Percentiles rank a stretch among this genome's conserved stretches.
These are phyloP conservation scores for Tyria jacobaeae DNA, from an alignment of 2,888 invertebrate genomes.

Conservation along the genomic window DNA sequence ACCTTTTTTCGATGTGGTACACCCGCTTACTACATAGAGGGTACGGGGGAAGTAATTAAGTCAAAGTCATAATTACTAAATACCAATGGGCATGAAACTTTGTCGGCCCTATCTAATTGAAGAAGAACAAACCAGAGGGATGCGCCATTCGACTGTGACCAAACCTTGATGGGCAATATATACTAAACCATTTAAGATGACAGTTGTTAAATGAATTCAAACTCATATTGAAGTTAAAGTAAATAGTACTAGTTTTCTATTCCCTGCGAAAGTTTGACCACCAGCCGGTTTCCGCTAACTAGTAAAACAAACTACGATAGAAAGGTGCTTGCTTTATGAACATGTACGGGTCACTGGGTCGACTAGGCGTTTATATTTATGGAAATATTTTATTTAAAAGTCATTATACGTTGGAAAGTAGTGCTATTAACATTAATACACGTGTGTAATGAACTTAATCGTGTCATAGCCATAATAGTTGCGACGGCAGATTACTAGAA, in stretches of 20 bases:
- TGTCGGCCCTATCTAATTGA: neutral
- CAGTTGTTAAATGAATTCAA: neutral
- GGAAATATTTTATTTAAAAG: conserved; percentile 48
- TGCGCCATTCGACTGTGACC: neutral
- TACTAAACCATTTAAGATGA: neutral
- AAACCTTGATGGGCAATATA: neutral
- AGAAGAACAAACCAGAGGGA: neutral
- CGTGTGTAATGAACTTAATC: conserved; percentile 13
- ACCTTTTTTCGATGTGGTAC: neutral
- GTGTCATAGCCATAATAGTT: neutral
- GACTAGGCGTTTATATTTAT: conserved; percentile 48
- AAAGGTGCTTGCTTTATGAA: conserved; percentile 55
- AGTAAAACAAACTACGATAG: conserved; percentile 65
- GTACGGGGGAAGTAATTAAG: neutral
- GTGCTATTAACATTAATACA: conserved; percentile 28
- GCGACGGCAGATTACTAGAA: neutral
- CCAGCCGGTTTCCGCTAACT: conserved; percentile 62
- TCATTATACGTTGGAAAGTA: conserved; percentile 40
- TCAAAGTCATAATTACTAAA: neutral
- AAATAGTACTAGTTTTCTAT: conserved; percentile 44
- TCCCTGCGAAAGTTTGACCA: conserved; percentile 56
- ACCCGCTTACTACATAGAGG: neutral
- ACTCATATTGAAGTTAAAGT: conserved; percentile 33
- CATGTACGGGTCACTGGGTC: conserved; percentile 62
- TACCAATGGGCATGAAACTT: neutral